These are phyloP conservation scores for Eucera pruinosa DNA, from an alignment of 2,888 invertebrate genomes.

Conservation along the genomic window DNA sequence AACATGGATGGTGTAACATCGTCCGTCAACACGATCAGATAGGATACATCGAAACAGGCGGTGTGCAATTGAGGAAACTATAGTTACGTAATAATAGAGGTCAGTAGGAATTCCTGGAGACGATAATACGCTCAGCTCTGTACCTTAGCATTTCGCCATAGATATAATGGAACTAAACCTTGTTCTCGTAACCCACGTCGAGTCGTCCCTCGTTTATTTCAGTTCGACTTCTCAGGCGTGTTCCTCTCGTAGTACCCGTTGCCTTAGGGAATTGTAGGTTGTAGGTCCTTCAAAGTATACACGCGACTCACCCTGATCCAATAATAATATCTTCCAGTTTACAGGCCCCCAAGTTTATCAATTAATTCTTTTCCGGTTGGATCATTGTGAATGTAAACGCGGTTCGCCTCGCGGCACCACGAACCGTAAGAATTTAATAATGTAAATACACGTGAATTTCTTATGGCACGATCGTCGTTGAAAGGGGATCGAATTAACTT, in stretches of 20 bases:
- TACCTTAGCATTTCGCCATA: slow-evolving; percentile 47
- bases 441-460: slow-evolving; percentile 22
- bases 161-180: slow-evolving; percentile 56
- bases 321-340: slow-evolving; percentile 56
- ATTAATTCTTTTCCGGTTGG: slow-evolving; percentile 45
- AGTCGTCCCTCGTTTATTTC: slow-evolving; percentile 70
- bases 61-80: slow-evolving; percentile 5
- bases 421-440: slow-evolving; percentile 51
- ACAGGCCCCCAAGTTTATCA: slow-evolving; percentile 54
- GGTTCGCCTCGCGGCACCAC: background rate
- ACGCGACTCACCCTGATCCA: slow-evolving; percentile 47
- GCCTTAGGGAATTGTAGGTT: slow-evolving; percentile 60
- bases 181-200: slow-evolving; percentile 56
- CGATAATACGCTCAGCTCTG: slow-evolving; percentile 16
- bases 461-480: slow-evolving; percentile 13
- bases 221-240: slow-evolving; percentile 62
- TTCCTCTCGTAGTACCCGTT: slow-evolving; percentile 29
- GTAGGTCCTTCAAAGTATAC: slow-evolving; percentile 54
- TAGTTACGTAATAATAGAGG: slow-evolving; percentile 60
- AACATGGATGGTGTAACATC: no score
- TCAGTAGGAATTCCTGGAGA: slow-evolving; percentile 57
- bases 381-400: slow-evolving; percentile 11
- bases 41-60: no score
- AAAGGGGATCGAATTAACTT: slow-evolving; percentile 5
- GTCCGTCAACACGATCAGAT: no score